Percentiles rank a stretch among this genome's conserved stretches.
Conservation (phyloP, 1,140 invertebrate genomes). For the Pseudomyrmex cubaensis region DNA sequence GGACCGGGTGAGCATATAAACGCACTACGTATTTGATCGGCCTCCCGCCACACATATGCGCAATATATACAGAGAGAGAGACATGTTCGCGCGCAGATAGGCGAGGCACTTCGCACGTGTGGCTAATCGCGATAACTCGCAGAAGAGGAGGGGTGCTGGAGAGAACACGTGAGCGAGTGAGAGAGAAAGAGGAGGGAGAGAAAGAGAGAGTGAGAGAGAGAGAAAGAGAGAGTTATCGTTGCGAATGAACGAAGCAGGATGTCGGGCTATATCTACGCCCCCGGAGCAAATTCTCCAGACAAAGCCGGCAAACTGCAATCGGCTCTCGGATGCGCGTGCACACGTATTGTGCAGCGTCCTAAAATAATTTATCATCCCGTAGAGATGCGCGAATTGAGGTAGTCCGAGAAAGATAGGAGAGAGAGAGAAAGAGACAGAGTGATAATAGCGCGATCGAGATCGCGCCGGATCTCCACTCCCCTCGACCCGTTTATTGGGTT, state of each 20-base stretch:
- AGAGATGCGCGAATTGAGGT: slow-evolving; percentile 7
- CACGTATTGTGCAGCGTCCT: slow-evolving; percentile 68
- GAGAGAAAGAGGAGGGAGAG: not conserved
- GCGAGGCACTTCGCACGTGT: slow-evolving; percentile 71
- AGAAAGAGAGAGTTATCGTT: slow-evolving; percentile 66
- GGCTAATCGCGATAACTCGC: slow-evolving; percentile 74
- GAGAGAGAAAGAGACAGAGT: not conserved
- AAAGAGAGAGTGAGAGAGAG: slow-evolving; percentile 50
- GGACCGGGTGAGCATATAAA: not conserved
- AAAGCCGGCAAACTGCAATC: slow-evolving; percentile 71
- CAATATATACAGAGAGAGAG: not conserved
- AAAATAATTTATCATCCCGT: slow-evolving; percentile 73
- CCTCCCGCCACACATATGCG: not conserved
- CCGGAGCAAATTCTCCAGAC: slow-evolving; percentile 76
- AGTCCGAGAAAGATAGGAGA: not conserved
- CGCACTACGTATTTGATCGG: slow-evolving; percentile 13
- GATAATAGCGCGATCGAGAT: slow-evolving; percentile 68
- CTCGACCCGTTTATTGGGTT: slow-evolving; percentile 61
- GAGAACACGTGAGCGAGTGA: slow-evolving; percentile 34
- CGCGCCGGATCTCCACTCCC: not conserved
- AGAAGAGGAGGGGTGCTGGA: slow-evolving; percentile 13
- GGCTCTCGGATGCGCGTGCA: slow-evolving; percentile 62
- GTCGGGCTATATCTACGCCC: slow-evolving; percentile 76
- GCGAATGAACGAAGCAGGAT: slow-evolving; percentile 76
- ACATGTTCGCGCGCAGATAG: slow-evolving; percentile 33